phyloP scores from a whole-genome alignment of 2,113 vertebrate species.

The Tyrannus savana region DNA sequence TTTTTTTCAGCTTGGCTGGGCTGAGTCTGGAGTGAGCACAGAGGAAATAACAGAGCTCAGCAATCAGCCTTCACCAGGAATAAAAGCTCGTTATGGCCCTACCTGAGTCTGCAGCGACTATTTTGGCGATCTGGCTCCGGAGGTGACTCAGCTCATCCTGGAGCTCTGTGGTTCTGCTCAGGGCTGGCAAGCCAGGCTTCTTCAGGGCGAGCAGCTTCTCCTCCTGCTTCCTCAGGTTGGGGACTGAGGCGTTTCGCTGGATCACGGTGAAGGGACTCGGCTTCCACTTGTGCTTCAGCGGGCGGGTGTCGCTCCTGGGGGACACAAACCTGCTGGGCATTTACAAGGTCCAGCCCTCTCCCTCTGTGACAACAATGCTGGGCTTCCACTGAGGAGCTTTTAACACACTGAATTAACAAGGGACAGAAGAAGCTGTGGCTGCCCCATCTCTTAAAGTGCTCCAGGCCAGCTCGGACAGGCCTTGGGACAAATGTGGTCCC shows the following conservation, averaged over 20 bases:
- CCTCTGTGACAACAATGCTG: accelerated
- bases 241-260: constrained; percentile 95
- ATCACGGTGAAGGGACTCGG: constrained; percentile 94
- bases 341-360: background rate
- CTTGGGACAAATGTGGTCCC: background rate
- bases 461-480: background rate
- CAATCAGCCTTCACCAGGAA: background rate
- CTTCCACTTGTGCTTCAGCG: constrained; percentile 94
- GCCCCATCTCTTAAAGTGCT: background rate
- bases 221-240: constrained; percentile 93
- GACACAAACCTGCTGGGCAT: background rate
- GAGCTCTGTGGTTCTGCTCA: constrained; percentile 91
- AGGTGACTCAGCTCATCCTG: constrained; percentile 95
- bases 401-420: background rate
- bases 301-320: constrained; percentile 89
- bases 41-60: accelerated
- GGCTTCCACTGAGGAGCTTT: background rate
- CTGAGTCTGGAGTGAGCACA: background rate
- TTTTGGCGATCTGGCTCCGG: constrained; percentile 94
- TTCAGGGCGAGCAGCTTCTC: constrained; percentile 90
- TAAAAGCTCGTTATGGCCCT: accelerated
- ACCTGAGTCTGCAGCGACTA: constrained; percentile 89
- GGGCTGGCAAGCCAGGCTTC: constrained; percentile 90
- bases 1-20: background rate
- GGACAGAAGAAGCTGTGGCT: background rate